These are phyloP conservation scores for Brachionus plicatilis DNA, from an alignment of 1,140 invertebrate genomes.

Conservation along the genomic window DNA sequence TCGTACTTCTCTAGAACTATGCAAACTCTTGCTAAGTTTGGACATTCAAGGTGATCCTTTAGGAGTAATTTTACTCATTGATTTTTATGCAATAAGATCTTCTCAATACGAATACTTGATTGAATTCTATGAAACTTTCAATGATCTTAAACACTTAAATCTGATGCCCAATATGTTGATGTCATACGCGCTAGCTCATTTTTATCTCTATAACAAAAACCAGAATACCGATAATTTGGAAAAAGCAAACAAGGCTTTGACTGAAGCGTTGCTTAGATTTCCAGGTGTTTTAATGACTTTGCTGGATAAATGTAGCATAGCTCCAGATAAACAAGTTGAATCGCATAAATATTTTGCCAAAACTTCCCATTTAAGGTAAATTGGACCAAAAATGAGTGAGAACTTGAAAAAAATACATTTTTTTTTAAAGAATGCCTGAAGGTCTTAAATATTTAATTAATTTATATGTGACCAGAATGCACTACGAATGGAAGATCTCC, in stretches of 20 bases:
- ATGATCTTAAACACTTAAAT: slow-evolving; percentile 66
- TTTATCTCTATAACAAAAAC: slow-evolving; percentile 55
- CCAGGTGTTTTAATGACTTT: slow-evolving; percentile 69
- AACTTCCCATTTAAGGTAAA: slow-evolving; percentile 6
- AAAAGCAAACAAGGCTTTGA: slow-evolving; percentile 63
- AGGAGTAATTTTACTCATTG: slow-evolving; percentile 71
- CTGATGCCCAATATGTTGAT: slow-evolving; percentile 82
- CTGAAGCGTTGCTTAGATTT: slow-evolving; percentile 76
- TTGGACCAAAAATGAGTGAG: not conserved
- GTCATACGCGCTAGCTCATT: slow-evolving; percentile 72
- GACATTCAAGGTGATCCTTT: slow-evolving; percentile 79
- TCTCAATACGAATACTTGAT: slow-evolving; percentile 75
- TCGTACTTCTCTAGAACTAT: slow-evolving; percentile 57
- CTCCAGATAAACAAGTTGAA: slow-evolving; percentile 64
- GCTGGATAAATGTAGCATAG: slow-evolving; percentile 70
- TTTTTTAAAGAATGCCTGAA: slow-evolving; percentile 60
- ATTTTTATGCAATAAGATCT: slow-evolving; percentile 76
- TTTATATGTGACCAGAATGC: slow-evolving; percentile 68
- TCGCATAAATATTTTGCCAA: slow-evolving; percentile 57
- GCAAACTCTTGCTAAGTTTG: slow-evolving; percentile 63
- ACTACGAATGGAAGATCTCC: slow-evolving; percentile 72
- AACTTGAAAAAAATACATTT: not conserved
- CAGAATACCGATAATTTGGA: slow-evolving; percentile 45
- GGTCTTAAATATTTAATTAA: slow-evolving; percentile 67
- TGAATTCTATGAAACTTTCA: slow-evolving; percentile 62